Evolutionary conservation across 2,888 invertebrate species (phyloP).

Genomic region (Sinotaia quadrata): DNA sequence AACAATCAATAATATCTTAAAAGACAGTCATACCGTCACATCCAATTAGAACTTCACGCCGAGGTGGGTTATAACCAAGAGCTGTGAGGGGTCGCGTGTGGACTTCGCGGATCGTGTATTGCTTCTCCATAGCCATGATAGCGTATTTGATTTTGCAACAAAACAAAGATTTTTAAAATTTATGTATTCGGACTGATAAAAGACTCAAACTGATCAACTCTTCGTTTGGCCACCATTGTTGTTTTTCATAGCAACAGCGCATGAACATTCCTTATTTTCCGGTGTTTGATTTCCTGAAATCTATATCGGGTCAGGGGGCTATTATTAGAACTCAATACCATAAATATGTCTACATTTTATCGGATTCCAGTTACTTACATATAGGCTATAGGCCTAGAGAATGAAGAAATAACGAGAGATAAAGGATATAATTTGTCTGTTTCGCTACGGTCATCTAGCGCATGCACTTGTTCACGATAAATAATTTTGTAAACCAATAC

Average conservation of each 20-base stretch:
- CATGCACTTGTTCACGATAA: no score
- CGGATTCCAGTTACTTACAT: no score
- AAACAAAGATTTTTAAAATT: not conserved
- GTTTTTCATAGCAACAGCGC: constrained; percentile 58
- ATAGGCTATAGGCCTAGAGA: no score
- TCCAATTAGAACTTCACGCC: constrained; percentile 69
- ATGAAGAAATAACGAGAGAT: no score
- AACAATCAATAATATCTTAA: not conserved
- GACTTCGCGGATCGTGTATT: constrained; percentile 63
- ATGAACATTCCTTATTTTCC: constrained; percentile 12
- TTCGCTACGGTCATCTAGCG: no score
- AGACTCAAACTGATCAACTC: not conserved
- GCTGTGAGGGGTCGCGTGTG: constrained; percentile 69
- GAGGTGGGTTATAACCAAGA: constrained; percentile 67
- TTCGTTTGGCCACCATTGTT: constrained; percentile 50
- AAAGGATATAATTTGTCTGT: no score
- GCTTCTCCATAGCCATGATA: constrained; percentile 71
- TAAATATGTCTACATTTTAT: no score
- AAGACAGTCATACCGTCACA: constrained; percentile 64
- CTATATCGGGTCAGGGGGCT: no score
- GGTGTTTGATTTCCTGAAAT: no score
- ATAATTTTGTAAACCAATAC: no score
- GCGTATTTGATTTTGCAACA: not conserved
- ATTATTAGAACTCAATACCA: no score
- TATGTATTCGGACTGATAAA: not conserved